Evolutionary conservation across 1,140 invertebrate species (phyloP).

Genomic region (Zaprionus davidi): DNA sequence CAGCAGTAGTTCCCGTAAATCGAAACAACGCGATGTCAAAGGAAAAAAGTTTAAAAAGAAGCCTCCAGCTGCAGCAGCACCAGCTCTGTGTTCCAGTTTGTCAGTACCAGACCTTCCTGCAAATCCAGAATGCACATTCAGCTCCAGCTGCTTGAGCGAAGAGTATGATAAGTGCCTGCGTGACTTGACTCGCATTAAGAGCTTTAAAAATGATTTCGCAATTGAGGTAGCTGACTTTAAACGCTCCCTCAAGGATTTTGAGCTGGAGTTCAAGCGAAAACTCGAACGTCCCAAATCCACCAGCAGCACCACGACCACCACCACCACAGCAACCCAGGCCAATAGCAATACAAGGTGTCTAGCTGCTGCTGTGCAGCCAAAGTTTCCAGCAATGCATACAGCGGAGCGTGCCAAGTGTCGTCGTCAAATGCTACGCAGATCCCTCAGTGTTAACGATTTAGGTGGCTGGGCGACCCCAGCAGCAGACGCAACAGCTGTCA

Average conservation of each 20-base stretch:
- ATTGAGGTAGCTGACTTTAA: conserved; percentile 73
- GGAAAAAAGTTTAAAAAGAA: conserved; percentile 55
- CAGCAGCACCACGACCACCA: conserved; percentile 44
- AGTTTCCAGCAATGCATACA: conserved; percentile 46
- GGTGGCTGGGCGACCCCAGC: background rate
- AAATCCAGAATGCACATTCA: conserved; percentile 15
- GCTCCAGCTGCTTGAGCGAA: conserved; percentile 54
- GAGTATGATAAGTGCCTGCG: conserved; percentile 66
- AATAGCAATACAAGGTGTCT: background rate
- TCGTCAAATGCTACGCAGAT: conserved; percentile 65
- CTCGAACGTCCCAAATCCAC: conserved; percentile 54
- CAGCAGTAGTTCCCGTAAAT: conserved; percentile 42
- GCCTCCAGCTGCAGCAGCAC: conserved; percentile 16
- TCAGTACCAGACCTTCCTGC: conserved; percentile 1
- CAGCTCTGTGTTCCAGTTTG: conserved; percentile 1
- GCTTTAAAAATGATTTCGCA: conserved; percentile 73
- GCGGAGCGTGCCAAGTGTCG: conserved; percentile 63
- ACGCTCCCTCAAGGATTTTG: conserved; percentile 65
- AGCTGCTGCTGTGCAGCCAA: conserved; percentile 19
- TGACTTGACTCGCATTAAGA: conserved; percentile 59
- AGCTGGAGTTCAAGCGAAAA: conserved; percentile 63
- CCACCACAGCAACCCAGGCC: conserved; percentile 17
- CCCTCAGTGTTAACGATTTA: conserved; percentile 71
- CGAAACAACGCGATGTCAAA: conserved; percentile 52
- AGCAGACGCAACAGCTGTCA: conserved; percentile 1